Evolutionary conservation across 2,113 vertebrate genomes (phyloP), one percentile per base, ranked within the genome.

Genomic region (Paramormyrops kingsleyae): DNA sequence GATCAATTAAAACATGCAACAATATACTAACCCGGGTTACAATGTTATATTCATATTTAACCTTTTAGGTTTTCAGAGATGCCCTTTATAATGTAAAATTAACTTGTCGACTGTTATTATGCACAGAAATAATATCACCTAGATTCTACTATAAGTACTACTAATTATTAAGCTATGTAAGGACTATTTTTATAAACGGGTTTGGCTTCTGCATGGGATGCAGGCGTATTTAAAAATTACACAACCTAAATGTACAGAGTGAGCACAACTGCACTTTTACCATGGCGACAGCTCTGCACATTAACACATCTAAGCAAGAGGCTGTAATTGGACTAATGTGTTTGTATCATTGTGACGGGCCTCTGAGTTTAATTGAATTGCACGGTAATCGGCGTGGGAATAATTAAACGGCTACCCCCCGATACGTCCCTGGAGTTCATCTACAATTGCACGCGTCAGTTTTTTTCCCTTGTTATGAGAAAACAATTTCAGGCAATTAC

Each of bases 391-490:
- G 94, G 90, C 92, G 92, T 88, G 92, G 92, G 93, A 91, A 93
- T 95, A 95, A 97, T 97, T 97, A 96, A 91, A 94, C 91, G 94
- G 90, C 91, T 92, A 92, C 95, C 94, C 93, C 92, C 90, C 70
- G 50, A 90, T 88, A 21, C 12, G 89, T 94, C 94, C 94, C 94
- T 2, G 19, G 94, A 92, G 95, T 89, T 92, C 89, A 62, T 70
- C 46, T 87, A 88, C 80, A 83, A 92, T 93, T 91, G 92, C 92
- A 89, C 94, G 94, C 91, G 93, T 97, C 95, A 96, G 94, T 93
- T 93, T 89, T 94, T 94, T 93, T 70, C 87, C 88, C 88, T 87
- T 92, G 88, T 93, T 92, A 90, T 91, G 56, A 92, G 87, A 74
- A 84, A 74, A 66, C 46, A 31, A 42, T 84, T 77, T 89, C n/a